Percentiles rank a stretch among this genome's conserved stretches.
These are phyloP conservation scores for Rhabdomys dilectus DNA, from an alignment of 2,113 vertebrate species.

Conservation along the genomic window DNA sequence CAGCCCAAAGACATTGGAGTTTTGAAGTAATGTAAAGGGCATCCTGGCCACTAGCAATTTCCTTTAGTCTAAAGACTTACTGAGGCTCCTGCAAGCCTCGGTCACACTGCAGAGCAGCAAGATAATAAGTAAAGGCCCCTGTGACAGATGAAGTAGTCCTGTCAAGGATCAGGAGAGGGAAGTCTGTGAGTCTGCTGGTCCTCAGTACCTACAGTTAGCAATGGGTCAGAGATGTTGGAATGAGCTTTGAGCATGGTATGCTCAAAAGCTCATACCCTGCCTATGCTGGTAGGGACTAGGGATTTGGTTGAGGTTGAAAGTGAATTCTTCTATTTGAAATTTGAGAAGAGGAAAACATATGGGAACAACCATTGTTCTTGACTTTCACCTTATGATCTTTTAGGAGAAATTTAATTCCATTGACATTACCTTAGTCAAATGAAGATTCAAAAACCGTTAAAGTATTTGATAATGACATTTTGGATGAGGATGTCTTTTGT, in stretches of 20 bases:
- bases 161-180: background rate
- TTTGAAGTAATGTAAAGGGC: background rate
- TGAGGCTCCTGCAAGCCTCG: background rate
- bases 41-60: too few relatives aligned
- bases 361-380: background rate
- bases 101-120: background rate
- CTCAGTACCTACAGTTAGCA: background rate
- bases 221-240: background rate
- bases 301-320: background rate
- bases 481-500: slow-evolving; percentile 46
- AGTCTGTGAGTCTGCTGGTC: background rate
- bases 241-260: background rate
- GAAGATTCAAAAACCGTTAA: background rate
- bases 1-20: background rate
- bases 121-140: background rate
- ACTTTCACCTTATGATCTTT: background rate
- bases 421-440: background rate
- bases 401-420: slow-evolving; percentile 12
- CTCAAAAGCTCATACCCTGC: too few relatives aligned
- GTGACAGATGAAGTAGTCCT: background rate
- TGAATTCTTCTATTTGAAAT: background rate
- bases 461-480: background rate
- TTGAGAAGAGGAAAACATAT: background rate
- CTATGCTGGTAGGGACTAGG: background rate
- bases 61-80: background rate